A percentile compares a stretch with the other conserved stretches of the same genome.
Conservation (phyloP, 2,113 vertebrate species). For the Pterocles burchelli region DNA sequence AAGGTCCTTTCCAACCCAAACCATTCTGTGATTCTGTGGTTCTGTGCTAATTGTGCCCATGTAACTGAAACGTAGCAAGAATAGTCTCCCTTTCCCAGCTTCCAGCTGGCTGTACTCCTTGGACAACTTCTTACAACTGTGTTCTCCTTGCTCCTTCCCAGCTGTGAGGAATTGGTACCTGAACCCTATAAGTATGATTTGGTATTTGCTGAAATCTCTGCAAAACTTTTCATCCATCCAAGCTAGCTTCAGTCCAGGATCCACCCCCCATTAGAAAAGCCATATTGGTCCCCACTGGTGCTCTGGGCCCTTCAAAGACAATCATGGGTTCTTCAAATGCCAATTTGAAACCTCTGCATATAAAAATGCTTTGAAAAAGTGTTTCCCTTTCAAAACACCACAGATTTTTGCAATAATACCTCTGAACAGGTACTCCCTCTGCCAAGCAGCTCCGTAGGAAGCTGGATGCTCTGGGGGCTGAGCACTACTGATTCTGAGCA, state of each 20-base stretch:
- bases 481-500: neutral
- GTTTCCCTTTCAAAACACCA: neutral
- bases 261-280: neutral
- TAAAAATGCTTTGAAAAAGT: neutral
- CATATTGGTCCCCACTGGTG: neutral
- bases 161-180: neutral
- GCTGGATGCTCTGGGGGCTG: neutral
- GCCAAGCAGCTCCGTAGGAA: neutral
- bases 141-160: neutral
- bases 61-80: neutral
- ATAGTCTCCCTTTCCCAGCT: neutral
- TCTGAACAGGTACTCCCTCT: neutral
- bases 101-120: neutral
- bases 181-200: neutral
- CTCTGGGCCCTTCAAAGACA: neutral
- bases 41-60: neutral
- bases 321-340: neutral
- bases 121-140: neutral
- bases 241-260: neutral
- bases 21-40: no score
- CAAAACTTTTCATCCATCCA: neutral
- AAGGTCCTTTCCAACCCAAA: no score
- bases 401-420: neutral
- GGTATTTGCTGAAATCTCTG: neutral
- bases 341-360: neutral